Evolutionary conservation across 2,888 invertebrate species (phyloP).

Genomic region (Neelides folsomi): DNA sequence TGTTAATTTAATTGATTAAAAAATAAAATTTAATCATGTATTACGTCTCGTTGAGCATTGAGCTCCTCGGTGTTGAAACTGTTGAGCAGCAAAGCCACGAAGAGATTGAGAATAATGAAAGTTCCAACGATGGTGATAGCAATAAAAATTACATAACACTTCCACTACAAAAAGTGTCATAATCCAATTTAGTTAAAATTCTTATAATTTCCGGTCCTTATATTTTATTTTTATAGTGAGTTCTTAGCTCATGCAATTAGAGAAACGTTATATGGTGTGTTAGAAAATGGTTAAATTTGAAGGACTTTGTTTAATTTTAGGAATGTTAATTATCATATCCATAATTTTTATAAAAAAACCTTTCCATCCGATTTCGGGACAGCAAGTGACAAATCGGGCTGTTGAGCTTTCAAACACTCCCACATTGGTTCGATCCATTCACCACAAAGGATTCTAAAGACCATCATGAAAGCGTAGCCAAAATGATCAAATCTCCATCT

Average conservation of each 20-base stretch:
- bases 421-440: conserved; percentile 96
- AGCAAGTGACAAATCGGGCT: not conserved
- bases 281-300: too few species aligned
- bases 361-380: not conserved
- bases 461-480: conserved; percentile 96
- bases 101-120: conserved; percentile 94
- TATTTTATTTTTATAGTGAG: too few species aligned
- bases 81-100: conserved; percentile 94
- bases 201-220: too few species aligned
- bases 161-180: conserved; percentile 44
- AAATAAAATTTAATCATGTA: too few species aligned
- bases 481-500: conserved; percentile 97
- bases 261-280: too few species aligned
- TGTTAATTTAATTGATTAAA: too few species aligned
- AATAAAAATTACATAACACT: conserved; percentile 85
- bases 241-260: too few species aligned
- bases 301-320: too few species aligned
- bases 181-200: too few species aligned
- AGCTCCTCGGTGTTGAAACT: conserved; percentile 91
- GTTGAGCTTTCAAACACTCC: conserved; percentile 89
- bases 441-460: conserved; percentile 90
- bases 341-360: not conserved
- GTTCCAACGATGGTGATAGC: conserved; percentile 92
- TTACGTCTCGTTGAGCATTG: conserved; percentile 78
- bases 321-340: too few species aligned